A percentile compares a stretch with the other conserved stretches of the same genome.
Conservation (phyloP, 2,888 invertebrate species). For the Agrilus biguttatus region DNA sequence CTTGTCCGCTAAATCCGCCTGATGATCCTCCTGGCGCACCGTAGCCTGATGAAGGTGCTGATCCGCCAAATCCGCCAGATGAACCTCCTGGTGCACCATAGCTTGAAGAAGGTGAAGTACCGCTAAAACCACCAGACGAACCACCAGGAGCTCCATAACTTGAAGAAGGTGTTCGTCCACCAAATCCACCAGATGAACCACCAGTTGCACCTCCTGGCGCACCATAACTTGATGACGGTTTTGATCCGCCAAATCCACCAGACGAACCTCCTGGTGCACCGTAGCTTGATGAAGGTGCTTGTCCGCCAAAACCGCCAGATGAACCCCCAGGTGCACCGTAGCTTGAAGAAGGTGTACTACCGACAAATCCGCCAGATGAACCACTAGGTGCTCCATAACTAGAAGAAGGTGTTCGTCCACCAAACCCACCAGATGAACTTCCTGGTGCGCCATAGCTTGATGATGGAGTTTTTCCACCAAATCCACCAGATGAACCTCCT, state of each 20-base stretch:
- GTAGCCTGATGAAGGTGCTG: neutral
- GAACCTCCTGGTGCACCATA: conserved; percentile 14
- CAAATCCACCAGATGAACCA: conserved; percentile 3
- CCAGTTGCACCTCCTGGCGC: conserved; percentile 15
- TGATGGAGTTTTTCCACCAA: neutral
- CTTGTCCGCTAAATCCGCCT: too few relatives aligned
- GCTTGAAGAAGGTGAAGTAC: conserved; percentile 8
- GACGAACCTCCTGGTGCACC: neutral
- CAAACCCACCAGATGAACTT: neutral
- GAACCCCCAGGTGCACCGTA: neutral
- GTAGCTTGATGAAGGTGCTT: neutral
- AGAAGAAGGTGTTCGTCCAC: neutral
- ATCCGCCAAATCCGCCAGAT: conserved; percentile 2
- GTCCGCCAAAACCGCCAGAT: too few relatives aligned
- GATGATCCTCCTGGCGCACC: neutral
- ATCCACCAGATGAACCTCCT: neutral
- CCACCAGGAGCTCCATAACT: conserved; percentile 17
- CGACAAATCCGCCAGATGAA: neutral
- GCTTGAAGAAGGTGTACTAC: neutral
- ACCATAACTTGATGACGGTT: conserved; percentile 16
- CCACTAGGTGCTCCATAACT: neutral
- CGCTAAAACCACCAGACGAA: conserved; percentile 6
- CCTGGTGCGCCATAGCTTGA: neutral
- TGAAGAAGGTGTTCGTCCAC: conserved; percentile 3
- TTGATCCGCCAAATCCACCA: conserved; percentile 16